Evolutionary conservation across 2,888 invertebrate genomes (phyloP).

Genomic region (Epirrhoe alternata): DNA sequence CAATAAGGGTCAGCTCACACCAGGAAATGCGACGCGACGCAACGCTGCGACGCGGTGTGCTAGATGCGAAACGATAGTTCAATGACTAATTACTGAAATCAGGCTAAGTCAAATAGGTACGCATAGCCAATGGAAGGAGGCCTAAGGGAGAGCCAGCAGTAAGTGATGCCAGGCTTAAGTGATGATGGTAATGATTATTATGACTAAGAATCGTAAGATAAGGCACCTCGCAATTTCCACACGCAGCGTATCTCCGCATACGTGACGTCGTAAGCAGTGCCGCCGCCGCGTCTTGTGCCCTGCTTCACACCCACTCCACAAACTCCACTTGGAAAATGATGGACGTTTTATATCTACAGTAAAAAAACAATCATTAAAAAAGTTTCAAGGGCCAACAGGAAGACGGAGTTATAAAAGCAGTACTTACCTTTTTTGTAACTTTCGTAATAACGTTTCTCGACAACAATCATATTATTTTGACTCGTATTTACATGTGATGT

Average conservation of each 20-base stretch:
- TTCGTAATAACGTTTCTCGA: constrained; percentile 37
- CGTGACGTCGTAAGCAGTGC: constrained; percentile 64
- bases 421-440: constrained; percentile 33
- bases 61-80: too few relatives aligned
- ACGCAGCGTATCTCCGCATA: constrained; percentile 70
- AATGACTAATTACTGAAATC: too few relatives aligned
- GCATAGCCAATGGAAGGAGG: too few relatives aligned
- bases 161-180: too few relatives aligned
- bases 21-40: too few relatives aligned
- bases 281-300: constrained; percentile 67
- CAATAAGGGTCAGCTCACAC: too few relatives aligned
- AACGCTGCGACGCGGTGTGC: too few relatives aligned
- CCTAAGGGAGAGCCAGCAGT: too few relatives aligned
- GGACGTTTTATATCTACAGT: constrained; percentile 41
- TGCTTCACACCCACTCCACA: constrained; percentile 67
- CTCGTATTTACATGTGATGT: constrained; percentile 44
- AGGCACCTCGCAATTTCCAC: constrained; percentile 70
- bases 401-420: not conserved
- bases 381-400: not conserved
- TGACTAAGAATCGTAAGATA: not conserved
- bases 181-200: too few relatives aligned
- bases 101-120: too few relatives aligned
- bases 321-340: constrained; percentile 69
- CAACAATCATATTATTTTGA: constrained; percentile 44
- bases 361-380: constrained; percentile 9